phyloP scores from a whole-genome alignment of 2,113 vertebrate species.

The Aphyosemion australe region DNA sequence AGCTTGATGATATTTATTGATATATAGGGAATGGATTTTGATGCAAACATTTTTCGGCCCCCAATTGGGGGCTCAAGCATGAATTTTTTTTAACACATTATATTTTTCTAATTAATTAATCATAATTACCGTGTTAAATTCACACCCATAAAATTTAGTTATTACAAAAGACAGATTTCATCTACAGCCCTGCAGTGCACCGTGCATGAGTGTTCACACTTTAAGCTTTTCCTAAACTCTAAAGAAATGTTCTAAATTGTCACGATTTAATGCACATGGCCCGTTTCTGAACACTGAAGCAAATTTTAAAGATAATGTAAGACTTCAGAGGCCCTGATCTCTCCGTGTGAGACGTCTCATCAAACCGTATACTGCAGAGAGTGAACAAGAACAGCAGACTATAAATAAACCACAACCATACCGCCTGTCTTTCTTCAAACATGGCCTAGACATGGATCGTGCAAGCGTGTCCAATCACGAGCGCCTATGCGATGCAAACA shows the following conservation, averaged over 20 bases:
- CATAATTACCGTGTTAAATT: no score
- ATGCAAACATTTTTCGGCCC: no score
- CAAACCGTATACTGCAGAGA: constrained; percentile 46
- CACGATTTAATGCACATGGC: constrained; percentile 11
- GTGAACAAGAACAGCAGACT: constrained; percentile 42
- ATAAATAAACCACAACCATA: constrained; percentile 64
- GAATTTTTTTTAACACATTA: no score
- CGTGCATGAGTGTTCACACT: not conserved
- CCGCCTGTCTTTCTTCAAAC: constrained; percentile 57
- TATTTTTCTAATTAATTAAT: no score
- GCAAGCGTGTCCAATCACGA: constrained; percentile 66
- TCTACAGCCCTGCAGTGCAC: no score
- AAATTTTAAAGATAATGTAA: constrained; percentile 25
- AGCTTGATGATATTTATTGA: no score
- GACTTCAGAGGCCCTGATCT: constrained; percentile 28
- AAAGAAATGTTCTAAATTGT: constrained; percentile 1
- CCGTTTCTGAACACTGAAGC: constrained; percentile 7
- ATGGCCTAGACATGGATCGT: constrained; percentile 28
- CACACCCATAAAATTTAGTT: no score
- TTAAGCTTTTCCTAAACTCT: not conserved
- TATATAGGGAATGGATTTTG: no score
- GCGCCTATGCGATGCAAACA: constrained; percentile 46
- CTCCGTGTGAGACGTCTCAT: constrained; percentile 37
- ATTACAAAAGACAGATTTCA: no score
- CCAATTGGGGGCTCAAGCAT: no score